These are phyloP conservation scores for Odocoileus hemionus DNA, from an alignment of 2,113 vertebrate species.

Conservation along the genomic window DNA sequence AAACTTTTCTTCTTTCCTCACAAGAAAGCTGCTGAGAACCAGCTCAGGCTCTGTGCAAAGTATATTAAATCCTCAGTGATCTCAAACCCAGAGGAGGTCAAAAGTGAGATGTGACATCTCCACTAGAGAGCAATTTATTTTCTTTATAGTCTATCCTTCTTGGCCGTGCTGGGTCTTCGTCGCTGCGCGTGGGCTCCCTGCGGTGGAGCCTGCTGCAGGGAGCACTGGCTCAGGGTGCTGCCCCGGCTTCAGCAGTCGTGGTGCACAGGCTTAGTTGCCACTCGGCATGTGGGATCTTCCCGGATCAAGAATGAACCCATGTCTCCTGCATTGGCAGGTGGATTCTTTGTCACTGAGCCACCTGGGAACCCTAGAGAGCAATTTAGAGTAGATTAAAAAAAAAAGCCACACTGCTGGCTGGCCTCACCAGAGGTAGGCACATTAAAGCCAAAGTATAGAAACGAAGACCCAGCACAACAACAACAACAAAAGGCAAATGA, in stretches of 20 bases:
- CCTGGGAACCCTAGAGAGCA: neutral
- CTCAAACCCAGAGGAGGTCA: neutral
- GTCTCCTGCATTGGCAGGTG: neutral
- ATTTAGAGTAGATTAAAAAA: neutral
- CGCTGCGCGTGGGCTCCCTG: accelerated
- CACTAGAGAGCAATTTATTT: neutral
- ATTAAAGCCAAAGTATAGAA: neutral
- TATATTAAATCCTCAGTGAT: neutral
- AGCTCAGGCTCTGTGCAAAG: neutral
- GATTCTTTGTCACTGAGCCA: neutral
- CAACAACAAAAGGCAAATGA: neutral
- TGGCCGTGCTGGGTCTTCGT: accelerated
- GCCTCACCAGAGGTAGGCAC: neutral
- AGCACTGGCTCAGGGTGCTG: neutral
- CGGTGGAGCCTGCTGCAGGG: neutral
- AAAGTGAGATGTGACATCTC: neutral
- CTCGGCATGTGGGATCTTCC: neutral
- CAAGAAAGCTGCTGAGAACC: neutral
- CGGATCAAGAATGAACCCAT: neutral
- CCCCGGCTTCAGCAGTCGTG: neutral
- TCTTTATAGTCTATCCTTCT: accelerated
- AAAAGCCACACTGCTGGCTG: neutral
- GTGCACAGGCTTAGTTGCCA: neutral
- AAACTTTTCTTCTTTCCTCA: neutral
- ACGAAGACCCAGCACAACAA: neutral